phyloP scores from a whole-genome alignment of 2,888 invertebrate species.

The Azorinus chamasolen region DNA sequence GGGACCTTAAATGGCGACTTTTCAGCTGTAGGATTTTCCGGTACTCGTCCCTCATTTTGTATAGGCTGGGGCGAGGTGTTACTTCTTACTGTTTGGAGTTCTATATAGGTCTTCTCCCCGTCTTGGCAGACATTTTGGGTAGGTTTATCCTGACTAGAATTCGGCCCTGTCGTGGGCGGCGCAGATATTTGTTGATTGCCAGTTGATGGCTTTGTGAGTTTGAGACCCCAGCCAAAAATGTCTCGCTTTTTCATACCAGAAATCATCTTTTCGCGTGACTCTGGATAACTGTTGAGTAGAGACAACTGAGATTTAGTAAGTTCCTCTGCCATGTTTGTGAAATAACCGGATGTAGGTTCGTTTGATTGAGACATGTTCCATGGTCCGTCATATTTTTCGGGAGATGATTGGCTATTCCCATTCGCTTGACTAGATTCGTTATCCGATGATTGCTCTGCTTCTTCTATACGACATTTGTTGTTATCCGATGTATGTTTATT shows the following conservation, averaged over 20 bases:
- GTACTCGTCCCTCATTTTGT: background rate
- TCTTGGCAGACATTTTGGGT: slow-evolving; percentile 44
- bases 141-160: background rate
- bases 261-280: slow-evolving; percentile 50
- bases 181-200: background rate
- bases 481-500: no score
- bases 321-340: slow-evolving; percentile 4
- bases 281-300: slow-evolving; percentile 2
- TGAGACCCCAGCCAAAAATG: slow-evolving; percentile 63
- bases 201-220: slow-evolving; percentile 33
- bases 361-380: background rate
- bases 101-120: slow-evolving; percentile 63
- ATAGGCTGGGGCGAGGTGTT: background rate
- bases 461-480: no score
- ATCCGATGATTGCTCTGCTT: no score
- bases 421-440: no score
- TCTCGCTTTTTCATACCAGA: slow-evolving; percentile 58
- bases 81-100: slow-evolving; percentile 60
- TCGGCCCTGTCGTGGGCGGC: background rate
- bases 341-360: background rate
- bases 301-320: slow-evolving; percentile 9
- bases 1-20: background rate
- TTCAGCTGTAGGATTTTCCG: background rate
- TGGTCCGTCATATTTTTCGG: no score
- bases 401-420: no score